Percentiles rank a stretch among this genome's conserved stretches.
Conservation (phyloP, 2,797 vertebrate species). For the Rhinogobio ventralis region DNA sequence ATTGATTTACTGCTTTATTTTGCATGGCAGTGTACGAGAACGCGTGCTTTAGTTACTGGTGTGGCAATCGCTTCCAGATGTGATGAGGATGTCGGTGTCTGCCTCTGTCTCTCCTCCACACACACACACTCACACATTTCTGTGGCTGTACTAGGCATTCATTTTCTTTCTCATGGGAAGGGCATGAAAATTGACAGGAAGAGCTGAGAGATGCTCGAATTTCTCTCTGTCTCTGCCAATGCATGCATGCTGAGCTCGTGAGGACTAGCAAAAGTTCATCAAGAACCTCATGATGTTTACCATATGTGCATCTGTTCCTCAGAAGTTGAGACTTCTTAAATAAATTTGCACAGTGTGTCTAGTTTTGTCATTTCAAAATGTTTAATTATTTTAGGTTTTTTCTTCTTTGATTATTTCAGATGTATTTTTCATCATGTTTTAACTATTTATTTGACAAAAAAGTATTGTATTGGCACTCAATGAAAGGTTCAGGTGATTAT, state of each 20-base stretch:
- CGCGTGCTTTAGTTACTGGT: conserved; percentile 51
- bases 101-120: conserved; percentile 27
- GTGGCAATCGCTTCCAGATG: conserved; percentile 63
- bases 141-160: conserved; percentile 51
- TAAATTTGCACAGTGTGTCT: neutral
- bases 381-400: neutral
- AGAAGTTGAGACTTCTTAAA: neutral
- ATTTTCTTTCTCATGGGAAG: conserved; percentile 54
- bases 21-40: conserved; percentile 53
- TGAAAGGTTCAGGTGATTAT: neutral
- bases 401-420: neutral
- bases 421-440: neutral
- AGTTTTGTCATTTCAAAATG: neutral
- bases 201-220: conserved; percentile 18
- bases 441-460: neutral
- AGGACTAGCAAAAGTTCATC: conserved; percentile 18
- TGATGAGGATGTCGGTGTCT: conserved; percentile 38
- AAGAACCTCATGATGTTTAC: conserved; percentile 21
- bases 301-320: conserved; percentile 20
- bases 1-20: conserved; percentile 51
- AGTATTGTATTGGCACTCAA: no score
- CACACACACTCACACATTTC: conserved; percentile 28
- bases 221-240: conserved; percentile 3
- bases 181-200: conserved; percentile 29
- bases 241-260: conserved; percentile 16